phyloP scores from a whole-genome alignment of 1,140 invertebrate species.

The Meloidogyne hapla region DNA sequence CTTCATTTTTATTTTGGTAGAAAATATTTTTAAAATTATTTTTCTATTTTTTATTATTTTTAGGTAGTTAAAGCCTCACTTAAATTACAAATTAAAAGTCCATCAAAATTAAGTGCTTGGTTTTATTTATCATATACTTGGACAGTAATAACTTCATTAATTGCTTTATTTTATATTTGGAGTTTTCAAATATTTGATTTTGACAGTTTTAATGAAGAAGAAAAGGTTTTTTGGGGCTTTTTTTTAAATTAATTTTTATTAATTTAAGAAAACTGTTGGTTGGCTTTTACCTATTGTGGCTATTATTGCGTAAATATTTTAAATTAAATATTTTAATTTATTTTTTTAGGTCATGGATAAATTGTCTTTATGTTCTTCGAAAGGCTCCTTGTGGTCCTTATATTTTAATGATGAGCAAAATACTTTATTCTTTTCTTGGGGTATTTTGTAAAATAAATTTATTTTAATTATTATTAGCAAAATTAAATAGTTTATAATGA shows the following conservation, averaged over 20 bases:
- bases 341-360: constrained; percentile 42
- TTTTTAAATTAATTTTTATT: not conserved
- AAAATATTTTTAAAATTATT: constrained; percentile 25
- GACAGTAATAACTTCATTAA: constrained; percentile 41
- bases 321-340: not conserved
- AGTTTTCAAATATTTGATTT: constrained; percentile 47
- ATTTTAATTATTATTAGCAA: too few species aligned
- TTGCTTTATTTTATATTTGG: constrained; percentile 52
- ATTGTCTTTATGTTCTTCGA: constrained; percentile 52
- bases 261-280: constrained; percentile 37
- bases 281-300: constrained; percentile 55
- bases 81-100: constrained; percentile 39
- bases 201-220: constrained; percentile 45
- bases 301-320: constrained; percentile 34
- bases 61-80: constrained; percentile 48
- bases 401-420: constrained; percentile 52
- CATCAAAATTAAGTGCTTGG: constrained; percentile 39
- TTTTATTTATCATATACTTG: constrained; percentile 49
- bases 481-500: too few species aligned
- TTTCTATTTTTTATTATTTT: constrained; percentile 26
- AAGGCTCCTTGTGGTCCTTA: constrained; percentile 51
- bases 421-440: constrained; percentile 43
- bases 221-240: constrained; percentile 32
- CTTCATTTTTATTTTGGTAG: constrained; percentile 53
- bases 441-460: too few species aligned